These are phyloP conservation scores for Anser brachyrhynchus DNA, from an alignment of 2,113 vertebrate genomes.

Conservation along the genomic window DNA sequence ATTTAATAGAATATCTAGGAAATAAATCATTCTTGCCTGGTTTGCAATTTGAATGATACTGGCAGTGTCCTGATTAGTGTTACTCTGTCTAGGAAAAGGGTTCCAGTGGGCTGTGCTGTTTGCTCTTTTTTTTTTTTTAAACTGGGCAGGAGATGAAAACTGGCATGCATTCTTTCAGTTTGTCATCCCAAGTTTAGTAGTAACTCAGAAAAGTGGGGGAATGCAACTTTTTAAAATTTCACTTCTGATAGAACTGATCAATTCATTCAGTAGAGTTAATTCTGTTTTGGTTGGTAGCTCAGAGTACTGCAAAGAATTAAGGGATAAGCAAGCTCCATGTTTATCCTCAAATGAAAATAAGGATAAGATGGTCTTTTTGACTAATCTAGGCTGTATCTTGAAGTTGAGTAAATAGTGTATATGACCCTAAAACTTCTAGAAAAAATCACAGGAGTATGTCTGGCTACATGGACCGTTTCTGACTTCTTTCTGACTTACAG, in stretches of 20 bases:
- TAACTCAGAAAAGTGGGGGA: neutral
- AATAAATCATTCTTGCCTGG: neutral
- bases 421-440: neutral
- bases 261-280: neutral
- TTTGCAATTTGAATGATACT: neutral
- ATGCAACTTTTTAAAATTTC: neutral
- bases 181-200: neutral
- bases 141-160: neutral
- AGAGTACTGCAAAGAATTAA: neutral
- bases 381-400: neutral
- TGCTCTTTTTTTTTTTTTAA: neutral
- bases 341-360: neutral
- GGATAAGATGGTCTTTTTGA: neutral
- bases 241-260: neutral
- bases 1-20: neutral
- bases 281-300: neutral
- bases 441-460: neutral
- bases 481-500: neutral
- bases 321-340: neutral
- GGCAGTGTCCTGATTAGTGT: neutral
- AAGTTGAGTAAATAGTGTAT: neutral
- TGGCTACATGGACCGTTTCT: neutral
- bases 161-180: neutral
- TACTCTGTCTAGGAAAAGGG: neutral
- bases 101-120: neutral